Percentiles rank a stretch among this genome's conserved stretches.
Evolutionary conservation across 2,113 vertebrate genomes (phyloP).

Genomic region (Cynopterus brachyotis): DNA sequence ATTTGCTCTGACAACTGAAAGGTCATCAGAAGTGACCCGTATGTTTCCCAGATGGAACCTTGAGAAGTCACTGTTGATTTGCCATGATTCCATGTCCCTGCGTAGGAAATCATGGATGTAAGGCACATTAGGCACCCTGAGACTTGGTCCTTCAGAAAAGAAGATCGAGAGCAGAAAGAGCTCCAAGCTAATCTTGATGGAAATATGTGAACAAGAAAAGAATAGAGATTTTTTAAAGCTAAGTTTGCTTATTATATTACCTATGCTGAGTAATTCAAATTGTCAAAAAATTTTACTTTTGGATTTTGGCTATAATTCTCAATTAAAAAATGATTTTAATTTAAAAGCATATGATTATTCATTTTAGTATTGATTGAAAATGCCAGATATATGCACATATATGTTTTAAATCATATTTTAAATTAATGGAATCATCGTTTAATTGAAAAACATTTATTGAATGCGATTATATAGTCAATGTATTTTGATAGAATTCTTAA

Average conservation of each 20-base stretch:
- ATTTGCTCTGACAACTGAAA: neutral
- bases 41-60: neutral
- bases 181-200: neutral
- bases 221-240: neutral
- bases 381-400: neutral
- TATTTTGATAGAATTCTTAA: neutral
- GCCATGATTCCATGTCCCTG: neutral
- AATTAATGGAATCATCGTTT: neutral
- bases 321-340: neutral
- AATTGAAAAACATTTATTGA: neutral
- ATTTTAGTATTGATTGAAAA: neutral
- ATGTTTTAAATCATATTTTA: neutral
- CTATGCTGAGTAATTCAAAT: neutral
- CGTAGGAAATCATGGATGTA: neutral
- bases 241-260: neutral
- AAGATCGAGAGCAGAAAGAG: neutral
- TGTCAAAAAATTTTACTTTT: neutral
- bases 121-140: no score
- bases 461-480: neutral
- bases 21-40: neutral
- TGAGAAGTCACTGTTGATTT: neutral
- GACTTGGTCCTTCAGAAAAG: neutral
- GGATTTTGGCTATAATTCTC: neutral
- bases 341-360: neutral
- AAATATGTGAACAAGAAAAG: neutral